Evolutionary conservation across 2,113 vertebrate species (phyloP).

Genomic region (Callopanchax toddi): DNA sequence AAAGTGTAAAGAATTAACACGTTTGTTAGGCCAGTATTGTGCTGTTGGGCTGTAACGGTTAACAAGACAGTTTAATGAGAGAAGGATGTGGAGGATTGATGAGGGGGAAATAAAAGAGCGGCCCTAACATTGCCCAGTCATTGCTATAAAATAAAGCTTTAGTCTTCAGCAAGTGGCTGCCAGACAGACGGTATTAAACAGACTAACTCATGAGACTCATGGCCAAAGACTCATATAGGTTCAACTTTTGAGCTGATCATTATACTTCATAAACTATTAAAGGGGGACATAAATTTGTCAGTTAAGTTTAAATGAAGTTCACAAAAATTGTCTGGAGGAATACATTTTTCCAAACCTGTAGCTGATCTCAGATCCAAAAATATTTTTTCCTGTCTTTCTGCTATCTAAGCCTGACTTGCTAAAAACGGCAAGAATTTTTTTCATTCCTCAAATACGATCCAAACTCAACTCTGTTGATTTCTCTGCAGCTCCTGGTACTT

Average conservation of each 20-base stretch:
- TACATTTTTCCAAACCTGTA: too few relatives aligned
- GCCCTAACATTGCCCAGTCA: conserved; percentile 14
- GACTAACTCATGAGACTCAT: conserved; percentile 10
- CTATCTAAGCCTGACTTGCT: too few relatives aligned
- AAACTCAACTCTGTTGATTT: conserved; percentile 11
- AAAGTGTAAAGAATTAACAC: conserved; percentile 9
- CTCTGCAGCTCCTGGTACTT: conserved; percentile 90
- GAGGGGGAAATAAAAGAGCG: conserved; percentile 35
- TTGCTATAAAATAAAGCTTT: conserved; percentile 41
- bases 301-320: neutral
- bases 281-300: neutral
- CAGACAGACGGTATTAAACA: conserved; percentile 20
- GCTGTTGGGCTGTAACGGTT: conserved; percentile 36
- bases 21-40: conserved; percentile 32
- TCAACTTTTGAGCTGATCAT: neutral
- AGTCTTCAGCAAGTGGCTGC: conserved; percentile 18
- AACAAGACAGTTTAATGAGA: conserved; percentile 64
- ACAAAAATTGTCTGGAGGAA: neutral
- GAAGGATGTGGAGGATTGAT: conserved; percentile 35
- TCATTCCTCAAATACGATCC: neutral
- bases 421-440: too few relatives aligned
- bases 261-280: neutral
- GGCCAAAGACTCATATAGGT: neutral
- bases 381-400: too few relatives aligned
- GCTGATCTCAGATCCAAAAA: too few relatives aligned